Base-by-base conservation (phyloP, 2,888 invertebrate species). In the Yponomeuta sedellus region DNA sequence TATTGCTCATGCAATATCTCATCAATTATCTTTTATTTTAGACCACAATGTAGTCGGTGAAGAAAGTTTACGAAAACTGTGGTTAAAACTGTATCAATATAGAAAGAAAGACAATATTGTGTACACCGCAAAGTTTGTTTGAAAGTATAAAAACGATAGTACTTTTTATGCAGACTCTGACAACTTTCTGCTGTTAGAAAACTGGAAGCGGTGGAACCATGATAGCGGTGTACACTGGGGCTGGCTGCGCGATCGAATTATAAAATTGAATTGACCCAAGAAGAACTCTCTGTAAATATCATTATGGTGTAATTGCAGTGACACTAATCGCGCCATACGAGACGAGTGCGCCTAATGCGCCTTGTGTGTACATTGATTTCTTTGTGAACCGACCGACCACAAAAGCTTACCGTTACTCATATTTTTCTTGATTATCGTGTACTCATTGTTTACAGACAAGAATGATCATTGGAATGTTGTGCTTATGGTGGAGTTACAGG, bases 251-350 rank as follows among this genome's bases (percentile, higher is more conserved):
- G 68, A 70, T 74, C 73, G 69, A 70, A 69, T 69, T 72, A 71
- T 75, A 73, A 80, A 80, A 81, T 85, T 78, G 81, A 74, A 77
- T 72, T 75, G 74, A 73, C 74, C 64, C 40, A 74, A 72, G 73
- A 72, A 74, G 74, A 70, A 72, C 69, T 57, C 57, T 22, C 56
- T 77, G 76, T 73, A 75, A 77, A 76, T 71, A 77, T 74, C 75
- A 76, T 78, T 77, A 75, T 70, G 69, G 70, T 34, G 76, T 80
- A 79, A 84, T 85, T 77, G 73, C 72, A 75, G 75, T 82, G 82
- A 82, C 85, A 81, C 80, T 83, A 83, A 85, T 86, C 76, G 78
- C 69, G 71, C 69, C 70, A 72, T 74, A 52, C 44, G 16, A 52
- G 44, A 52, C 1, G 16, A 16, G 44, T 52, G 44, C 75, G 70